phyloP scores from a whole-genome alignment of 1,140 invertebrate species.

The Bombus confusus region DNA sequence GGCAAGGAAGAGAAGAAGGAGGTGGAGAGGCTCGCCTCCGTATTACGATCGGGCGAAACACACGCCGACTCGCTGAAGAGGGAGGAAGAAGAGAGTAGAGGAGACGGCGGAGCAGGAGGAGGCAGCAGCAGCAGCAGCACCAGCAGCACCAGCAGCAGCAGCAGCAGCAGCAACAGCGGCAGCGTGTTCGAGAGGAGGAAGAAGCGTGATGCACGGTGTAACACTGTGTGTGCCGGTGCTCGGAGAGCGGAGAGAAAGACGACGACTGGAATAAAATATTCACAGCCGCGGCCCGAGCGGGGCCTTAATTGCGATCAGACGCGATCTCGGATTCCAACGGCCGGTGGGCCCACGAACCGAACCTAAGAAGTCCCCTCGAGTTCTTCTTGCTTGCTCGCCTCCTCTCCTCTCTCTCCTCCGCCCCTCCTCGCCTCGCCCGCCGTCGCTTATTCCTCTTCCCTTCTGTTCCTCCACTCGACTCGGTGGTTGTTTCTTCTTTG shows the following conservation, averaged over 20 bases:
- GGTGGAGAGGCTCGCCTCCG: constrained; percentile 24
- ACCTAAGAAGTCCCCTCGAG: constrained; percentile 58
- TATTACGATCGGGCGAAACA: constrained; percentile 50
- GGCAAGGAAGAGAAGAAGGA: constrained; percentile 19
- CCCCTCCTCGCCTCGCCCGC: constrained; percentile 7
- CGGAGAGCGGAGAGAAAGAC: constrained; percentile 48
- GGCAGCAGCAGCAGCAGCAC: not conserved
- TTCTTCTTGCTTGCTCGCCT: constrained; percentile 32
- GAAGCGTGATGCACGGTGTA: constrained; percentile 61
- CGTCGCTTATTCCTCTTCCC: not conserved
- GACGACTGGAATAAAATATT: constrained; percentile 72
- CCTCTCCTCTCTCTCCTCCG: constrained; percentile 39
- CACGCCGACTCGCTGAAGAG: not conserved
- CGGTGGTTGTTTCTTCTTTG: constrained; percentile 20
- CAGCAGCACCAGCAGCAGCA: too few species aligned
- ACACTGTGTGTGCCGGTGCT: constrained; percentile 53
- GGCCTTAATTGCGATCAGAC: constrained; percentile 81
- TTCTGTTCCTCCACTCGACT: constrained; percentile 14
- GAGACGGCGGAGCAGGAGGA: constrained; percentile 2
- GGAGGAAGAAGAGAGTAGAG: not conserved
- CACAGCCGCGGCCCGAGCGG: constrained; percentile 75
- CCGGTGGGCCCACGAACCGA: constrained; percentile 70
- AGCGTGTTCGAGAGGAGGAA: constrained; percentile 50
- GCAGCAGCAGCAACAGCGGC: too few species aligned
- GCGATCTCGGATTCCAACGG: constrained; percentile 79